Conservation (phyloP, 2,888 invertebrate genomes). For the Camptogramma bilineatum region DNA sequence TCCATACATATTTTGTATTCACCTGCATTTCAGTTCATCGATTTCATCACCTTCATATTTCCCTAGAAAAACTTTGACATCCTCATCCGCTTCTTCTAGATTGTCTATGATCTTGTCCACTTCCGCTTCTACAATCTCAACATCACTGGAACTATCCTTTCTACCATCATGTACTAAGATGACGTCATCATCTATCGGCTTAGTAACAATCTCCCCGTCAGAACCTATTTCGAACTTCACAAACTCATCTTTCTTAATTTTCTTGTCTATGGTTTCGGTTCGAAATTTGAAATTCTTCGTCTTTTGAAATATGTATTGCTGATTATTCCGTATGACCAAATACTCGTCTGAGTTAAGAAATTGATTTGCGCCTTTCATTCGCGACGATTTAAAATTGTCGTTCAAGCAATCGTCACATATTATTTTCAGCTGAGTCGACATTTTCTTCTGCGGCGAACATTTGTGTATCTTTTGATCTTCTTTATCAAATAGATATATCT, state of each 20-base stretch:
- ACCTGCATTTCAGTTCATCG: conserved; percentile 76
- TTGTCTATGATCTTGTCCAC: conserved; percentile 73
- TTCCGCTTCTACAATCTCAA: conserved; percentile 73
- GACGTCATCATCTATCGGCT: conserved; percentile 64
- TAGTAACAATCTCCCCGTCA: conserved; percentile 72
- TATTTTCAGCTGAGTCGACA: conserved; percentile 69
- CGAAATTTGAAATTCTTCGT: conserved; percentile 55
- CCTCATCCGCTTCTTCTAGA: conserved; percentile 77
- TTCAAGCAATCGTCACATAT: conserved; percentile 72
- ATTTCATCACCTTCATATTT: conserved; percentile 63
- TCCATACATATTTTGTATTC: no score
- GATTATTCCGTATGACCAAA: conserved; percentile 77
- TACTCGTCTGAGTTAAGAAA: conserved; percentile 71
- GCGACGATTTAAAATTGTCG: conserved; percentile 68
- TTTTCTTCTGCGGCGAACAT: conserved; percentile 70
- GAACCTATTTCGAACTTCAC: conserved; percentile 78
- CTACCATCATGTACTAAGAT: conserved; percentile 62
- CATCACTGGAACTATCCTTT: conserved; percentile 68
- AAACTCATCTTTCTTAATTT: conserved; percentile 60
- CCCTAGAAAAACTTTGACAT: conserved; percentile 75
- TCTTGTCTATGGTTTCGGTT: conserved; percentile 47
- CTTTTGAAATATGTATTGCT: conserved; percentile 78
- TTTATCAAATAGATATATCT: conserved; percentile 75
- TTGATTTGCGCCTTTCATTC: conserved; percentile 71
- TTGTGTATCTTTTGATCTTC: conserved; percentile 76